These are phyloP conservation scores for Sweltsa coloradensis DNA, from an alignment of 1,140 invertebrate species.

Conservation along the genomic window DNA sequence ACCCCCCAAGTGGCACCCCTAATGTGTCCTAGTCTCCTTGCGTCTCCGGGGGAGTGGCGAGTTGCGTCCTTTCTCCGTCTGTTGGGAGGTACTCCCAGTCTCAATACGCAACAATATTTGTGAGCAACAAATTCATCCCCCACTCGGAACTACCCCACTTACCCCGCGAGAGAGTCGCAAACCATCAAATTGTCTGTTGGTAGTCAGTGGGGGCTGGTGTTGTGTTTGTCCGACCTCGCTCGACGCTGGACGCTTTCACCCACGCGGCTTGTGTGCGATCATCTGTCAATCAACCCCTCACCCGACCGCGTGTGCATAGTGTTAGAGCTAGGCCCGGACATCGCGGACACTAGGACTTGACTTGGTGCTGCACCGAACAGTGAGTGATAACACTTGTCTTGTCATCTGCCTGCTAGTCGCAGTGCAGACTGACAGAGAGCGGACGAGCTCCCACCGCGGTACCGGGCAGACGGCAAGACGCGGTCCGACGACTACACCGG, in stretches of 20 bases:
- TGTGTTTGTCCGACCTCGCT: too few relatives aligned
- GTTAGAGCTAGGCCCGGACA: too few relatives aligned
- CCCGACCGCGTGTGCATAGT: too few relatives aligned
- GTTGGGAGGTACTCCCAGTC: constrained; percentile 5
- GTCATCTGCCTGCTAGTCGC: too few relatives aligned
- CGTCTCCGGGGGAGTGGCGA: constrained; percentile 5
- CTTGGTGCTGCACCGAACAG: too few relatives aligned
- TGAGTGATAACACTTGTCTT: too few relatives aligned
- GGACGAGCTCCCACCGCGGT: constrained; percentile 4
- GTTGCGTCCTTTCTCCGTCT: background rate
- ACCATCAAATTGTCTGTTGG: constrained; percentile 21
- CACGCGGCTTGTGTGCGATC: too few relatives aligned
- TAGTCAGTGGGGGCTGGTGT: constrained; percentile 16
- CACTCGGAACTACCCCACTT: constrained; percentile 10
- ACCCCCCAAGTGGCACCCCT: background rate
- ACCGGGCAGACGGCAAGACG: constrained; percentile 2
- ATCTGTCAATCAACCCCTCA: too few relatives aligned
- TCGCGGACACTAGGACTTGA: too few relatives aligned
- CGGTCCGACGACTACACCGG: constrained; percentile 19
- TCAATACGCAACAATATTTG: constrained; percentile 22
- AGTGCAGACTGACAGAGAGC: too few relatives aligned
- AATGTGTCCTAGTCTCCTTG: background rate
- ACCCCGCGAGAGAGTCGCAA: background rate
- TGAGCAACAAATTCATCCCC: constrained; percentile 21
- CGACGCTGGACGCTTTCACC: too few relatives aligned